These are phyloP conservation scores for Lasioglossum lativentre DNA, from an alignment of 2,888 invertebrate species.

Conservation along the genomic window DNA sequence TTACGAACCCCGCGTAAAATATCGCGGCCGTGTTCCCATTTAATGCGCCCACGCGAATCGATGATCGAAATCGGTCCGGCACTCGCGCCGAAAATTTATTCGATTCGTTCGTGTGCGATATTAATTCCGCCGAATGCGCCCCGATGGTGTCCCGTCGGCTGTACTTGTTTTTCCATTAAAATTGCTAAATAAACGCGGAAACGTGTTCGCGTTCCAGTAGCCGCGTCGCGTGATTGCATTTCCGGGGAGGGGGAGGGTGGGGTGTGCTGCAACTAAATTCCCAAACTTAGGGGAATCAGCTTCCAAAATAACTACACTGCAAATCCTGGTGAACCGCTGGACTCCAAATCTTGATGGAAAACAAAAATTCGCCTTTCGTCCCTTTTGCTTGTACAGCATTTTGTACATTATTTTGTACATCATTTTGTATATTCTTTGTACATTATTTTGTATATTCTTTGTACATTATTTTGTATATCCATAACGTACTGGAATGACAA, in stretches of 20 bases:
- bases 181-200: constrained; percentile 12
- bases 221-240: neutral
- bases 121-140: constrained; percentile 34
- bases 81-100: constrained; percentile 25
- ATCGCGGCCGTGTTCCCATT: neutral
- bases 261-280: neutral
- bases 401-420: neutral
- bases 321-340: neutral
- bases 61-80: constrained; percentile 16
- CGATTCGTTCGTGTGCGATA: constrained; percentile 14
- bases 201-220: neutral
- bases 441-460: neutral
- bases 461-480: neutral
- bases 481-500: too few relatives aligned
- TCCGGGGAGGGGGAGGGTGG: neutral
- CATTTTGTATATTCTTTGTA: neutral
- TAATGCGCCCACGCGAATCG: constrained; percentile 10
- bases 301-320: neutral
- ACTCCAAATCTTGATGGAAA: neutral
- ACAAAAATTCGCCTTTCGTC: neutral
- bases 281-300: neutral
- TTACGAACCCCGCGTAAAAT: constrained; percentile 29
- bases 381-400: neutral
- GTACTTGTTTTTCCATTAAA: constrained; percentile 29
- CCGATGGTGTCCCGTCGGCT: constrained; percentile 19